Evolutionary conservation across 2,113 vertebrate genomes (phyloP).

Genomic region (Ahaetulla prasina): DNA sequence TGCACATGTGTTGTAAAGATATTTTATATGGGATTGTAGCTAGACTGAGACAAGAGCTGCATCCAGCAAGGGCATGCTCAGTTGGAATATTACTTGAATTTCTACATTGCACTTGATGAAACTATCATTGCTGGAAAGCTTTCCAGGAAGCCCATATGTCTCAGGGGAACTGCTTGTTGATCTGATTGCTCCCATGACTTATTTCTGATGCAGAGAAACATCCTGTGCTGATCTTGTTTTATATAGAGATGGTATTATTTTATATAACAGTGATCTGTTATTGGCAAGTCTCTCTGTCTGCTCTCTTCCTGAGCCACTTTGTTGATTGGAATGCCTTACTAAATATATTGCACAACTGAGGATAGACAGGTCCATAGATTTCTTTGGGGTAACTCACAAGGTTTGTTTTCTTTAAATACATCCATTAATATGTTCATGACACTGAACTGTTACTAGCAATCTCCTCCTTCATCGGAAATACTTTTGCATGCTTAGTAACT

Average conservation of each 20-base stretch:
- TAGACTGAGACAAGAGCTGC: slow-evolving; percentile 33
- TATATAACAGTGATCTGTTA: not conserved
- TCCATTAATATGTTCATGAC: not conserved
- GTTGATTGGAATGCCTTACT: not conserved
- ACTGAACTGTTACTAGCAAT: not conserved
- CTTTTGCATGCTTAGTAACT: not conserved
- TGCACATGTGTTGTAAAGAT: not conserved
- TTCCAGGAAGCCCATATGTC: slow-evolving; percentile 38
- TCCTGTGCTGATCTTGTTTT: not conserved
- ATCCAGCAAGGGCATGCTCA: slow-evolving; percentile 40
- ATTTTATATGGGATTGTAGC: slow-evolving; percentile 48
- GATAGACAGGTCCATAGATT: not conserved
- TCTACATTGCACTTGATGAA: slow-evolving; percentile 42
- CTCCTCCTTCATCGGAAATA: not conserved
- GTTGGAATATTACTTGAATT: slow-evolving; percentile 49
- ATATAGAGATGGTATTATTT: not conserved
- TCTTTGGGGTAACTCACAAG: not conserved
- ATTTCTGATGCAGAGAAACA: slow-evolving; percentile 8
- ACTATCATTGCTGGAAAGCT: slow-evolving; percentile 57
- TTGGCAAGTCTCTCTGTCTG: not conserved
- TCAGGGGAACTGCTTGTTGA: slow-evolving; percentile 30
- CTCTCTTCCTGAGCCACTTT: not conserved
- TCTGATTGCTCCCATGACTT: slow-evolving; percentile 39
- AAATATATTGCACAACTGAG: not conserved
- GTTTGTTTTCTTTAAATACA: not conserved